Conservation (phyloP, 1,140 invertebrate genomes). For the Phenacoccus solenopsis region DNA sequence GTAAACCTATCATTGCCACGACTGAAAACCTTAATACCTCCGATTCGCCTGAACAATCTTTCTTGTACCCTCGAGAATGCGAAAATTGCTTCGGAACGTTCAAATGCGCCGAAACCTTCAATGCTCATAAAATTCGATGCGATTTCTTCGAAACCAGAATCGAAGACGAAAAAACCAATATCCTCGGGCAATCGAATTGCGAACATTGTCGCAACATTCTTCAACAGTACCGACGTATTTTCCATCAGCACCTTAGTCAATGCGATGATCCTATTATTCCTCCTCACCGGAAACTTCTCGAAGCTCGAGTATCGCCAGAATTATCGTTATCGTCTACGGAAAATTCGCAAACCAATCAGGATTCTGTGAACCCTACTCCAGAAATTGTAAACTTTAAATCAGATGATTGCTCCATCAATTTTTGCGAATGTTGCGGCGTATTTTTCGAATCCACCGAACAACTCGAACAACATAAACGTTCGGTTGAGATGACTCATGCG, state of each 20-base stretch:
- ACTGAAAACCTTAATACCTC: neutral
- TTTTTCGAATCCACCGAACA: neutral
- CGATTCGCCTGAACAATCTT: neutral
- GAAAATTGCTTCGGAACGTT: neutral
- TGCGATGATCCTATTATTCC: neutral
- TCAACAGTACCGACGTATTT: neutral
- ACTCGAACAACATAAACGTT: neutral
- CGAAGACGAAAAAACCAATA: neutral
- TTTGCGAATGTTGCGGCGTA: neutral
- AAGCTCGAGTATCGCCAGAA: too few relatives aligned
- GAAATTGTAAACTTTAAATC: too few relatives aligned
- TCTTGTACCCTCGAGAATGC: neutral
- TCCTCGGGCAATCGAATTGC: neutral
- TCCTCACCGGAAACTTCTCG: neutral
- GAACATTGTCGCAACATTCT: neutral
- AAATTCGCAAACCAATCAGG: too few relatives aligned
- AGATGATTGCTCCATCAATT: too few relatives aligned
- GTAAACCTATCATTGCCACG: neutral
- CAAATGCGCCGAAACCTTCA: neutral
- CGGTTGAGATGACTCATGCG: too few relatives aligned
- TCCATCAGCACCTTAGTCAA: neutral
- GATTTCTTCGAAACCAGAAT: neutral
- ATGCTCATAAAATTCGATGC: neutral
- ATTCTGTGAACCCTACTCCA: too few relatives aligned
- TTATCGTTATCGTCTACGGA: too few relatives aligned